phyloP scores from a whole-genome alignment of 2,888 invertebrate species.

The Drosophila meridionalis region DNA sequence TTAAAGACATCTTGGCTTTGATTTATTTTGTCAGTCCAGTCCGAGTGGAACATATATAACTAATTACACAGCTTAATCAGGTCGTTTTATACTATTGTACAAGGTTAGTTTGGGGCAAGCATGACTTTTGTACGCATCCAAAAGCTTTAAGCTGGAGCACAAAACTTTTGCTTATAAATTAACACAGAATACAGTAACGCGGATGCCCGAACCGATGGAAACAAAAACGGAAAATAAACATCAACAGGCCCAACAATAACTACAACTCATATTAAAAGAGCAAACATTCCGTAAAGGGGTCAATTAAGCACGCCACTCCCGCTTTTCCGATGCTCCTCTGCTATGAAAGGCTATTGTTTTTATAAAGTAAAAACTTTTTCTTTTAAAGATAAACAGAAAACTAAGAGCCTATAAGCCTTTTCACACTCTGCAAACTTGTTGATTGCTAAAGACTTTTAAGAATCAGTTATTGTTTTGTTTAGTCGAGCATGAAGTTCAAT shows the following conservation, averaged over 20 bases:
- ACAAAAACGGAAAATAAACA: neutral
- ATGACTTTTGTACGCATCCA: neutral
- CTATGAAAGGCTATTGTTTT: neutral
- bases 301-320: neutral
- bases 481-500: neutral
- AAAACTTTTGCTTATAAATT: slow-evolving; percentile 1
- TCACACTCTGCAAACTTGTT: slow-evolving; percentile 5
- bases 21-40: neutral
- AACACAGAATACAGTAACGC: neutral
- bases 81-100: neutral
- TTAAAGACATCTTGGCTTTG: slow-evolving; percentile 57
- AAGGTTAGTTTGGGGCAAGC: neutral
- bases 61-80: slow-evolving; percentile 1
- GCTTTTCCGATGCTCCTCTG: neutral
- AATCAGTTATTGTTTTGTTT: neutral
- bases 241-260: neutral
- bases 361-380: neutral
- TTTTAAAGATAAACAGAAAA: neutral
- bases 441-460: neutral
- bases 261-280: slow-evolving; percentile 1
- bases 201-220: neutral
- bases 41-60: neutral
- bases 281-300: neutral
- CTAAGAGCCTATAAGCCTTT: slow-evolving; percentile 4
- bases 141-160: neutral